Evolutionary conservation across 2,797 vertebrate species (phyloP), one percentile per base, ranked within the genome.

Genomic region (Silurus lanzhouensis): DNA sequence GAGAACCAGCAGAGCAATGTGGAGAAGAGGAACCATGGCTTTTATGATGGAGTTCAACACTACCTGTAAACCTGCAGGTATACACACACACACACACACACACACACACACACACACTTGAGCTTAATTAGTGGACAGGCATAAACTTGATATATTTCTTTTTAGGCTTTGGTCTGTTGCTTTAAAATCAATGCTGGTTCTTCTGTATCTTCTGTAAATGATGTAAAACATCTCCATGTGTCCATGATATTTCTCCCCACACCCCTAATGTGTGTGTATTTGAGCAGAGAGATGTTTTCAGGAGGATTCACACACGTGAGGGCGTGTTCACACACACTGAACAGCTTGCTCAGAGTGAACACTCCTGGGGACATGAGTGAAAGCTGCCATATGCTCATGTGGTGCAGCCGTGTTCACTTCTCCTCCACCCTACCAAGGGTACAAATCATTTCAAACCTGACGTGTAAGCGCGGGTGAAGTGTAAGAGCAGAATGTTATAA

Each of bases 11-110:
- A 99, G 97, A 92, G 98, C 98, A 87, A 99, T 99, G 94, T 99
- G 98, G 90, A 99, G 97, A 85, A 99, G 97, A 91, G 98, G 98
- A 84, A 99, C 98, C 98, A 99, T 99, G 97, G 98, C 98, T 98
- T 99, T 99, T 94, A 99, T 99, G 93, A 99, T 99, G 95, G 98
- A 99, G 95, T 99, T 99, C 96, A 99, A 95, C 94, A 99, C 98
- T 94, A 99, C 98, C 96, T 99, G 98, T 97, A 99, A 98, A 98
- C 98, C 98, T 99, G 38, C 55, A 64, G 58, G 20, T 9, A 83
- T 14, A 66, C 38, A 88, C 76, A 81, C 83, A 84, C 64, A 48
- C 15, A 82, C 48, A 72, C 79, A 83, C 19, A 57, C 57, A 63
- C 19, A 31, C 67, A 44, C 22, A 25, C 22, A 61, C 17, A 66